These are phyloP conservation scores for Streptopelia turtur DNA, from an alignment of 2,797 vertebrate genomes.

Conservation along the genomic window DNA sequence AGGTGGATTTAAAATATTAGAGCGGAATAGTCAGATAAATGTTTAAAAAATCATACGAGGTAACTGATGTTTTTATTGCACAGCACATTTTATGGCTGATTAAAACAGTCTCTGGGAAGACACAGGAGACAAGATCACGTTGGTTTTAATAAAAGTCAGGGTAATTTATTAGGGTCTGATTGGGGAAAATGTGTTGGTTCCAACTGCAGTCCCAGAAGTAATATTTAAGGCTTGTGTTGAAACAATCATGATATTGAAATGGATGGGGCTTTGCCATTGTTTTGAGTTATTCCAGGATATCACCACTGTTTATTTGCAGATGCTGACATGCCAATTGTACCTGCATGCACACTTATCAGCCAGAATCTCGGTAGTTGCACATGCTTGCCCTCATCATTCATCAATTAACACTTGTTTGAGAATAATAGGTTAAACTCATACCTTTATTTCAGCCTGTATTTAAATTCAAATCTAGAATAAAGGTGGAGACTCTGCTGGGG, in stretches of 20 bases:
- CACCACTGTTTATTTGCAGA: slow-evolving; percentile 31
- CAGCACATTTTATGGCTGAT: not conserved
- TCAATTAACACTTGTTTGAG: slow-evolving; percentile 50
- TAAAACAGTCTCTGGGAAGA: not conserved
- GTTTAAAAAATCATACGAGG: not conserved
- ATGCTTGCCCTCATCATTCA: slow-evolving; percentile 17
- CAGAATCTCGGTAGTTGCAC: not conserved
- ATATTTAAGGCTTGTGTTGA: not conserved
- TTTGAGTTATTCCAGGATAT: not conserved
- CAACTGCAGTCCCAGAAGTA: not conserved
- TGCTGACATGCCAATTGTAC: not conserved
- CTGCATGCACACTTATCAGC: not conserved
- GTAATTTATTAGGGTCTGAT: not conserved
- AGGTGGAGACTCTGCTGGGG: not conserved
- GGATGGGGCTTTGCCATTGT: not conserved
- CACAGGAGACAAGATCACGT: not conserved
- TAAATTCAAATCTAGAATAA: not conserved
- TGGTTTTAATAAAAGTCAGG: not conserved
- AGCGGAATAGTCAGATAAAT: not conserved
- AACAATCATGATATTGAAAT: not conserved
- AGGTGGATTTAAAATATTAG: not conserved
- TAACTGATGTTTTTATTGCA: slow-evolving; percentile 8
- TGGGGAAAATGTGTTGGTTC: not conserved
- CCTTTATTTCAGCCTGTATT: not conserved
- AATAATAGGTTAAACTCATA: not conserved